These are phyloP conservation scores for Tryphoninae sp. DNA, from an alignment of 2,888 invertebrate species.

Conservation along the genomic window DNA sequence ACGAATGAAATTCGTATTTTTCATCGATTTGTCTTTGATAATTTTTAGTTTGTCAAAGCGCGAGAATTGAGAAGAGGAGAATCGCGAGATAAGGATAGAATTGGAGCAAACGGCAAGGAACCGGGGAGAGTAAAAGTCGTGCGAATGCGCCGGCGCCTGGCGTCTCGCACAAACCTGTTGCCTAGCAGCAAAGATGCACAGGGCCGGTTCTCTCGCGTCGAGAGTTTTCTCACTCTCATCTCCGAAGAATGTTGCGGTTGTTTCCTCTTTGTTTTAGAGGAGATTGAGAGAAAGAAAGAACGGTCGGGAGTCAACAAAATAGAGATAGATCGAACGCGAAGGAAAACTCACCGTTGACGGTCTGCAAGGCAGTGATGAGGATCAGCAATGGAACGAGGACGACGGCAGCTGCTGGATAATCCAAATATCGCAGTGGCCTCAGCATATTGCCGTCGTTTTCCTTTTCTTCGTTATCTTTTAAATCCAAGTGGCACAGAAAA, in stretches of 20 bases:
- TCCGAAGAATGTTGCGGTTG: slow-evolving; percentile 31
- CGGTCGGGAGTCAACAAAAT: neutral
- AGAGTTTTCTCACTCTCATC: slow-evolving; percentile 18
- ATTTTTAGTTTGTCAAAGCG: neutral
- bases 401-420: slow-evolving; percentile 75
- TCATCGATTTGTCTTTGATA: neutral
- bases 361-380: slow-evolving; percentile 57
- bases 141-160: slow-evolving; percentile 75
- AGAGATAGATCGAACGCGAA: slow-evolving; percentile 21
- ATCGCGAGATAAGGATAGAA: neutral
- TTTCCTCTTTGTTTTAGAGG: neutral
- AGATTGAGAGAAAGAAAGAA: neutral
- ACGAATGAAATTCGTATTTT: slow-evolving; percentile 1
- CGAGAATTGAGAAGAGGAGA: neutral
- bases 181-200: slow-evolving; percentile 72
- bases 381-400: slow-evolving; percentile 62
- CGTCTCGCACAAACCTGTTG: slow-evolving; percentile 77
- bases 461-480: slow-evolving; percentile 70
- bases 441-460: slow-evolving; percentile 74
- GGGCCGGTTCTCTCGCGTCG: slow-evolving; percentile 14
- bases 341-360: slow-evolving; percentile 65
- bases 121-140: slow-evolving; percentile 54
- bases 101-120: slow-evolving; percentile 37
- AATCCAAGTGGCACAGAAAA: slow-evolving; percentile 62
- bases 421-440: slow-evolving; percentile 78